Evolutionary conservation across 2,888 invertebrate species (phyloP), one percentile per base, ranked within the genome.

Genomic region (Apamea sordens): DNA sequence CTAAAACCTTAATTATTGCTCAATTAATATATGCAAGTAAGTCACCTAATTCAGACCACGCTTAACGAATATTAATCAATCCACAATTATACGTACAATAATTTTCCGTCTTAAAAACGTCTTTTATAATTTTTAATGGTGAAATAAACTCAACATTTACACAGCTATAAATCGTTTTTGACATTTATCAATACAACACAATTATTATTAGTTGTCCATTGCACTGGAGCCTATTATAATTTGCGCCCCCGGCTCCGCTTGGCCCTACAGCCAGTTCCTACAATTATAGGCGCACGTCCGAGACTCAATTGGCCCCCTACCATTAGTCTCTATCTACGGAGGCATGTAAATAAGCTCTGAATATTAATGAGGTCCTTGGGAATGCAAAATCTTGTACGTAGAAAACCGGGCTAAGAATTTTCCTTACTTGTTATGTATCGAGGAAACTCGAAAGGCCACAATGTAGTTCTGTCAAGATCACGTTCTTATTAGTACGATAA

Each of bases 281-380:
- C 93, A 94, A 94, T 93, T 93, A 94, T 86, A 89, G 89, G 85
- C 88, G 86, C 90, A 88, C 89, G 89, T 90, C 88, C 88, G 80
- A 88, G 85, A 69, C 84, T 87, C 91, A 89, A 91, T 91, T 92
- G 91, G 87, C 88, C 89, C 85, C 86, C 89, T 86, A 87, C 89
- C 84, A 90, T 91, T 90, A 91, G 88, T 89, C 83, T 88, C 90
- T 91, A 91, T 90, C 89, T 91, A 90, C 69, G 88, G 90, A 85
- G 85, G 88, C 90, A 91, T 91, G 91, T 92, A 93, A 93, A 94
- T 93, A 92, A 88, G 85, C 84, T 90, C 89, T 93, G 93, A 93
- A 94, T 94, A 94, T 91, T 93, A 91, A 94, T 92, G 87, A 92
- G 90, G 89, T 93, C 92, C 93, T 92, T 91, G 90, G 79, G 90